These are phyloP conservation scores for Stomatorhinus ivindoensis DNA, from an alignment of 2,113 vertebrate species.

Conservation along the genomic window DNA sequence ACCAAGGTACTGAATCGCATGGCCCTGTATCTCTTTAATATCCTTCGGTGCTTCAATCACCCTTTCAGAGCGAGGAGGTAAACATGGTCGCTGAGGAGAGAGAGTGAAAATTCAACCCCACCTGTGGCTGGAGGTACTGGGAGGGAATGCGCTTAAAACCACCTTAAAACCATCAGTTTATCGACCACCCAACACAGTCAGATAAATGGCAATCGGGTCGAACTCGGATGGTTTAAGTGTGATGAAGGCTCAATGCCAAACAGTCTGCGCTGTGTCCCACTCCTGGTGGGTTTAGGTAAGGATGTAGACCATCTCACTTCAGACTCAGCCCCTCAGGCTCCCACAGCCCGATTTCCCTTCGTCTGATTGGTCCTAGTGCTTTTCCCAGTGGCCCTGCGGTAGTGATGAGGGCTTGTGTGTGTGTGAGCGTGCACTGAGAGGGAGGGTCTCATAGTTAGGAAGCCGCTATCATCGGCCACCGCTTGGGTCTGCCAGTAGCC, in stretches of 20 bases:
- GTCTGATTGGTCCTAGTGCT: background rate
- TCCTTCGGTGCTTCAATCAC: background rate
- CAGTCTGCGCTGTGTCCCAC: background rate
- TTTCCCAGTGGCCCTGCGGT: background rate
- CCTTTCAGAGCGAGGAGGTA: background rate
- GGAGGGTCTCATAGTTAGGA: background rate
- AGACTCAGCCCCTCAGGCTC: background rate
- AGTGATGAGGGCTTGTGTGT: background rate
- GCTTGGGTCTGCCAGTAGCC: background rate
- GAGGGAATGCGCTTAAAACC: background rate
- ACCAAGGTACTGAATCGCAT: conserved; percentile 26
- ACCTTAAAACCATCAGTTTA: background rate
- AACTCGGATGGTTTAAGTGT: background rate
- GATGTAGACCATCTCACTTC: background rate
- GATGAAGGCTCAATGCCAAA: background rate
- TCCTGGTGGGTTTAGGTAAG: background rate
- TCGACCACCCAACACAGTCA: background rate
- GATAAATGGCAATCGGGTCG: background rate
- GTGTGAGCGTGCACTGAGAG: background rate
- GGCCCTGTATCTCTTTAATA: conserved; percentile 33
- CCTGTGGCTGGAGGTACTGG: background rate
- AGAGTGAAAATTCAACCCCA: background rate
- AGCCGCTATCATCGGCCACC: background rate
- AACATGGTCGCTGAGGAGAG: background rate
- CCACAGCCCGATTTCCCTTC: background rate